Evolutionary conservation across 2,888 invertebrate species (phyloP).

Genomic region (Phoenoteleia sp.): DNA sequence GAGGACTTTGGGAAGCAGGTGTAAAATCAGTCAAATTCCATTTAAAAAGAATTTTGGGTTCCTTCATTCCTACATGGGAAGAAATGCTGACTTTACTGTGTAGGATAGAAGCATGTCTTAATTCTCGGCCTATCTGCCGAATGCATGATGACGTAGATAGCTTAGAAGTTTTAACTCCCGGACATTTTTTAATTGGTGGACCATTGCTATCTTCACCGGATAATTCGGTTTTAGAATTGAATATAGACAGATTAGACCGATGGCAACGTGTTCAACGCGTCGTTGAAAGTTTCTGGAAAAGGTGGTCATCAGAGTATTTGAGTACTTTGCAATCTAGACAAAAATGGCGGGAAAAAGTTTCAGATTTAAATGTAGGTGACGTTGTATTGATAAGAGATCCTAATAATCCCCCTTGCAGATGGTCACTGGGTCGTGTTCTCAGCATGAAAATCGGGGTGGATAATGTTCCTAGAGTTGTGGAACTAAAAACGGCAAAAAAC

Average conservation of each 20-base stretch:
- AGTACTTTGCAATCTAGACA: conserved; percentile 72
- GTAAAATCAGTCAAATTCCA: too few relatives aligned
- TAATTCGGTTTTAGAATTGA: conserved; percentile 55
- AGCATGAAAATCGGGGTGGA: not conserved
- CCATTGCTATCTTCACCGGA: conserved; percentile 48
- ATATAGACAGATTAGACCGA: conserved; percentile 56
- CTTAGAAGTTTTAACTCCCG: too few relatives aligned
- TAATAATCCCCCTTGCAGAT: conserved; percentile 6
- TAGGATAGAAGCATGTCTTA: too few relatives aligned
- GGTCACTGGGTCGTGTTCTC: conserved; percentile 10
- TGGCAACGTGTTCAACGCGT: conserved; percentile 66
- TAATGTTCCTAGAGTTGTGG: not conserved
- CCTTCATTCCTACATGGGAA: too few relatives aligned
- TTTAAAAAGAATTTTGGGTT: too few relatives aligned
- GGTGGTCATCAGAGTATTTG: conserved; percentile 75
- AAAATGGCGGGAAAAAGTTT: conserved; percentile 67
- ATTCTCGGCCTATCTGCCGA: too few relatives aligned
- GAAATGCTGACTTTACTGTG: too few relatives aligned
- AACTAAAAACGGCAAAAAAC: not conserved
- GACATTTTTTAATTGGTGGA: too few relatives aligned
- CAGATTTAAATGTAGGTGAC: not conserved
- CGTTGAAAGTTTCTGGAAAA: conserved; percentile 61
- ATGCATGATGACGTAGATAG: too few relatives aligned
- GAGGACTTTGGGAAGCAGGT: too few relatives aligned
- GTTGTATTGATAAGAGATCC: conserved; percentile 6